A percentile compares a stretch with the other conserved stretches of the same genome.
Evolutionary conservation across 2,113 vertebrate genomes (phyloP).

Genomic region (Silurus meridionalis): DNA sequence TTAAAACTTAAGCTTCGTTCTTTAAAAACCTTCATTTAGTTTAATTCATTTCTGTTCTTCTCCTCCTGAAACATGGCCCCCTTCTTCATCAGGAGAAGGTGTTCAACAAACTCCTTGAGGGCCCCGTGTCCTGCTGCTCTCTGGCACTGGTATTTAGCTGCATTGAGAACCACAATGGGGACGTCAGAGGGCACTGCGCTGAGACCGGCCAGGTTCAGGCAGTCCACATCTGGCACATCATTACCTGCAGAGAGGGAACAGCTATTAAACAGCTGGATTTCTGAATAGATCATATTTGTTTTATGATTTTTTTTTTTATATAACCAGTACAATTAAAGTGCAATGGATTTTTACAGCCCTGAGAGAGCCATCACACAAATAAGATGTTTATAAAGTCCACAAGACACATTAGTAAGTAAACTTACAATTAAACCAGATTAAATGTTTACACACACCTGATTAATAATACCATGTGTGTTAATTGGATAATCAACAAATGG

Average conservation of each 20-base stretch:
- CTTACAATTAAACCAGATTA: too few species aligned
- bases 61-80: constrained; percentile 66
- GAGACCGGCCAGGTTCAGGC: constrained; percentile 80
- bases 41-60: constrained; percentile 24
- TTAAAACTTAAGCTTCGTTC: too few species aligned
- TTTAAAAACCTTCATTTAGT: neutral
- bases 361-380: too few species aligned
- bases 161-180: constrained; percentile 70
- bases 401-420: too few species aligned
- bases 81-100: constrained; percentile 79
- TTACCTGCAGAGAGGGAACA: constrained; percentile 70
- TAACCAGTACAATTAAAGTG: too few species aligned
- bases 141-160: constrained; percentile 80
- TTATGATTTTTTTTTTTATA: neutral
- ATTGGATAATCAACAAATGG: too few species aligned
- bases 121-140: constrained; percentile 76
- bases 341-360: too few species aligned
- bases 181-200: constrained; percentile 80
- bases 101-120: constrained; percentile 83
- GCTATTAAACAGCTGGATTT: neutral
- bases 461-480: too few species aligned
- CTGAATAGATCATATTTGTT: neutral
- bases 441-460: too few species aligned
- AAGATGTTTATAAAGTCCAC: too few species aligned
- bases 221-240: constrained; percentile 79